Percentiles rank a stretch among this genome's conserved stretches.
phyloP scores from a whole-genome alignment of 2,113 vertebrate genomes.

The Plecturocebus donacophilus region DNA sequence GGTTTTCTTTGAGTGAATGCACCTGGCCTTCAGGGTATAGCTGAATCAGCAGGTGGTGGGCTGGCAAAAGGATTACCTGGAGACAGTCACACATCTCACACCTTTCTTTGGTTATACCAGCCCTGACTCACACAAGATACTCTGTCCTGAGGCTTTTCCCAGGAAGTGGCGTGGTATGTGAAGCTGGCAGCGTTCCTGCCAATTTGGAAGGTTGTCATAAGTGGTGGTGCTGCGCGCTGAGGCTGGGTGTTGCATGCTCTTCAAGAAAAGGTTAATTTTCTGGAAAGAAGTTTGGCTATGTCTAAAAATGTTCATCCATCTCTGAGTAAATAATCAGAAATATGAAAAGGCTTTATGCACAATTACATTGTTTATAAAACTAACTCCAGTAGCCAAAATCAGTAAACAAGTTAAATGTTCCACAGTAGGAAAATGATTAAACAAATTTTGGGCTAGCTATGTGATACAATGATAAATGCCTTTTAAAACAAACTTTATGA shows the following conservation, averaged over 20 bases:
- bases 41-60: slow-evolving; percentile 17
- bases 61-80: slow-evolving; percentile 21
- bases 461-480: not conserved
- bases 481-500: not conserved
- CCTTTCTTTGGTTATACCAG: not conserved
- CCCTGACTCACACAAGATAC: not conserved
- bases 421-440: not conserved
- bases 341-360: not conserved
- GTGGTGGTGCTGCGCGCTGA: not conserved
- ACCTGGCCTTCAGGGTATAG: not conserved
- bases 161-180: not conserved
- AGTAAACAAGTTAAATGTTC: not conserved
- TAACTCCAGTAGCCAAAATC: not conserved
- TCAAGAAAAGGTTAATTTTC: slow-evolving; percentile 36
- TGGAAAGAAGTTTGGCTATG: not conserved
- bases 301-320: not conserved
- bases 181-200: not conserved
- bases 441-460: not conserved
- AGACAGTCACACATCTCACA: not conserved
- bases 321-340: slow-evolving; percentile 7
- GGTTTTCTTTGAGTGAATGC: not conserved
- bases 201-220: not conserved
- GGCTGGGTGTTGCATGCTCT: not conserved
- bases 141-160: not conserved
- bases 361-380: not conserved